A percentile compares a stretch with the other conserved stretches of the same genome.
These are phyloP conservation scores for Listronotus bonariensis DNA, from an alignment of 1,140 invertebrate species.

Conservation along the genomic window DNA sequence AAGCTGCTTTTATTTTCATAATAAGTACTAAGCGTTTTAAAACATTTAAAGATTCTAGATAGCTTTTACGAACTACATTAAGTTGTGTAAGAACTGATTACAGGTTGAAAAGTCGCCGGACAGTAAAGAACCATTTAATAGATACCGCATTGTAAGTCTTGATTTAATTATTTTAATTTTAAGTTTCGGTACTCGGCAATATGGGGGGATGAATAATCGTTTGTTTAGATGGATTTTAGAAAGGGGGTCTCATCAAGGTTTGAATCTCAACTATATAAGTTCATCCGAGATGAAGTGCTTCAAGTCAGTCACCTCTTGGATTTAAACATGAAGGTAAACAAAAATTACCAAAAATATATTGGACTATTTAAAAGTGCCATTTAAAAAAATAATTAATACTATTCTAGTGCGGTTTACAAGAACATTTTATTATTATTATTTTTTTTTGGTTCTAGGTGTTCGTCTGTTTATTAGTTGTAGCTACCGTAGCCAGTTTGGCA, in stretches of 20 bases:
- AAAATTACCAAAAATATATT: slow-evolving; percentile 2
- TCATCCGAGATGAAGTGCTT: slow-evolving; percentile 17
- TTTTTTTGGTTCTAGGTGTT: slow-evolving; percentile 39
- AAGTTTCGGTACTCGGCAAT: slow-evolving; percentile 1
- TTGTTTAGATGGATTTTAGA: slow-evolving; percentile 21
- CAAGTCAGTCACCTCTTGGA: slow-evolving; percentile 42
- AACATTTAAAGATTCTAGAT: too few relatives aligned
- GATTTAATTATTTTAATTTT: slow-evolving; percentile 27
- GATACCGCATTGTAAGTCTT: slow-evolving; percentile 10
- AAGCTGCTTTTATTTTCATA: too few relatives aligned
- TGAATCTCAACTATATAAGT: slow-evolving; percentile 34
- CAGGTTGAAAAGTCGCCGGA: slow-evolving; percentile 8
- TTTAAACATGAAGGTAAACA: slow-evolving; percentile 41
- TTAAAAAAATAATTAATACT: background rate
- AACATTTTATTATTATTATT: slow-evolving; percentile 17
- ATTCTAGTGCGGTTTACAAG: too few relatives aligned
- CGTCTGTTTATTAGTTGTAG: slow-evolving; percentile 43
- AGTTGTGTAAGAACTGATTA: slow-evolving; percentile 20
- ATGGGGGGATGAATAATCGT: slow-evolving; percentile 21
- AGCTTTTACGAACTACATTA: slow-evolving; percentile 9
- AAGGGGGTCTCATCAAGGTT: slow-evolving; percentile 40
- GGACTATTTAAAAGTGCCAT: background rate
- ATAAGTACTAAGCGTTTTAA: too few relatives aligned
- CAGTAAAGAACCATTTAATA: slow-evolving; percentile 10
- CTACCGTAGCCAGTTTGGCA: slow-evolving; percentile 31